Conservation (phyloP, 2,888 invertebrate genomes). For the Podabrus alpinus region DNA sequence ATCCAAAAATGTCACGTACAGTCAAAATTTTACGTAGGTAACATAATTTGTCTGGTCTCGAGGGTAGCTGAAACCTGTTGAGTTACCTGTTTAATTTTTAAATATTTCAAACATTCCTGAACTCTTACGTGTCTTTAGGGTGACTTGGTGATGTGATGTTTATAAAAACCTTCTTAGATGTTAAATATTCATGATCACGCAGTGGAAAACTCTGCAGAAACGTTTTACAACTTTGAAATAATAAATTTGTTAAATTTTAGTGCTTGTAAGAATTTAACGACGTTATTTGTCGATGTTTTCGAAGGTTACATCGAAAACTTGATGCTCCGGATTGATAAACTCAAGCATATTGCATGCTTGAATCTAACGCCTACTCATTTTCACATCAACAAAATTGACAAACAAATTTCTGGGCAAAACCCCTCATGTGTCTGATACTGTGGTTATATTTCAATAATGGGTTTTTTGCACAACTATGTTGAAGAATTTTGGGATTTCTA, state of each 20-base stretch:
- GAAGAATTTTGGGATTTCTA: no score
- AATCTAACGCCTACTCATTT: not conserved
- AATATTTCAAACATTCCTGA: constrained; percentile 16
- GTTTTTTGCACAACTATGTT: no score
- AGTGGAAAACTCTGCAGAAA: not conserved
- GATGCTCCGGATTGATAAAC: not conserved
- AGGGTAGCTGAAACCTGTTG: constrained; percentile 17
- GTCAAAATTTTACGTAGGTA: not conserved
- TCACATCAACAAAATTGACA: no score
- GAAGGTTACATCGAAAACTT: not conserved
- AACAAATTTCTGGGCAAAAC: no score
- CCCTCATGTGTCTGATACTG: no score
- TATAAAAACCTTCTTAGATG: not conserved
- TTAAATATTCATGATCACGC: not conserved
- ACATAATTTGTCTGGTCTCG: constrained; percentile 13
- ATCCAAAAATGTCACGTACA: not conserved
- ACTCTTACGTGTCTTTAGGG: constrained; percentile 15
- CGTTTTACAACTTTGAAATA: not conserved
- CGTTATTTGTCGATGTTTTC: not conserved
- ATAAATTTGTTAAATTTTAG: not conserved
- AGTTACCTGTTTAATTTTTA: constrained; percentile 17
- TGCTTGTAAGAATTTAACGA: not conserved
- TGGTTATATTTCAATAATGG: no score
- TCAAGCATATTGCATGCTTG: not conserved
- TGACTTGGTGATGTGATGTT: not conserved